Evolutionary conservation across 2,797 vertebrate genomes (phyloP).

Genomic region (Pangasius sanitwongsei): DNA sequence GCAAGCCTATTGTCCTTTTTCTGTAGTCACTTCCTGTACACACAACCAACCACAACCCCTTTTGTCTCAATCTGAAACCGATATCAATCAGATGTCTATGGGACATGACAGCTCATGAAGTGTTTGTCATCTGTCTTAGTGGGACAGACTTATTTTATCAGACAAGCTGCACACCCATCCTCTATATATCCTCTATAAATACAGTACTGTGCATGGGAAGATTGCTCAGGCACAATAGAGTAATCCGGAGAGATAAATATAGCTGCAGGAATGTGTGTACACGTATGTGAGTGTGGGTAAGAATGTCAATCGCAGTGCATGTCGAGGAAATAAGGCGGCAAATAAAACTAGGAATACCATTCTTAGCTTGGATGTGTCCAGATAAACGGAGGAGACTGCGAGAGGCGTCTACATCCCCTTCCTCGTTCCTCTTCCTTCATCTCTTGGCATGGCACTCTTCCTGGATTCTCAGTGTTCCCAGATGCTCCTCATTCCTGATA

Average conservation of each 20-base stretch:
- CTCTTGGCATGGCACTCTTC: constrained; percentile 35
- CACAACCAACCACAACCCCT: background rate
- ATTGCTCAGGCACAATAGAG: constrained; percentile 68
- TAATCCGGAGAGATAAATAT: constrained; percentile 68
- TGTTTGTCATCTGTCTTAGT: background rate
- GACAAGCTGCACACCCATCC: background rate
- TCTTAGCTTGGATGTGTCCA: constrained; percentile 56
- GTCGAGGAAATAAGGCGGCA: constrained; percentile 50
- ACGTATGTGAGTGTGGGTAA: background rate
- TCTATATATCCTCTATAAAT: constrained; percentile 37
- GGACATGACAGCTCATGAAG: background rate
- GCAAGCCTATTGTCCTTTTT: background rate
- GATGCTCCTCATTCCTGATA: constrained; percentile 32
- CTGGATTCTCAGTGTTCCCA: constrained; percentile 37
- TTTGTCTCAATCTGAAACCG: background rate
- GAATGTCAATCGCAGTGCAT: background rate
- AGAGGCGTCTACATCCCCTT: constrained; percentile 65
- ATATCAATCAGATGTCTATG: background rate
- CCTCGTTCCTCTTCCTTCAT: constrained; percentile 61
- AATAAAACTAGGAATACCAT: constrained; percentile 54
- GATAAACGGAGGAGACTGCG: constrained; percentile 50
- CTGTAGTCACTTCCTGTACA: background rate
- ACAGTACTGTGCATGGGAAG: constrained; percentile 36
- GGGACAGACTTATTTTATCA: constrained; percentile 12
- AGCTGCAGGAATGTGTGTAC: constrained; percentile 52